Percentiles rank a stretch among this genome's conserved stretches.
Conservation (phyloP, 2,888 invertebrate species). For the Xestia sexstrigata region DNA sequence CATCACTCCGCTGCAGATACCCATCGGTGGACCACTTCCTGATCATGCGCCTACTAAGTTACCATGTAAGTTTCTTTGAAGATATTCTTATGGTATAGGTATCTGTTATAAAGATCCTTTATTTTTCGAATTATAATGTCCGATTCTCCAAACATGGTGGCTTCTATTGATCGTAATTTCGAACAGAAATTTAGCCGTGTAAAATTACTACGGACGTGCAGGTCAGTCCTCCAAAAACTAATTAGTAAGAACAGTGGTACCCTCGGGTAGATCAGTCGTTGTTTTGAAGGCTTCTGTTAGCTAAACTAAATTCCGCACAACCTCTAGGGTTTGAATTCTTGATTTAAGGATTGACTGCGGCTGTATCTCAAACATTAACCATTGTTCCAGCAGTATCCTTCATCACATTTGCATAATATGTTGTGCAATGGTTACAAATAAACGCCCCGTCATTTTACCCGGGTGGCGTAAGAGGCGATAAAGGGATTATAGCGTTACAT, state of each 20-base stretch:
- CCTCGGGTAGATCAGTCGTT: background rate
- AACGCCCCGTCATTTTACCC: constrained; percentile 32
- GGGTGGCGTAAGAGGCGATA: constrained; percentile 46
- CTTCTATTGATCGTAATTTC: background rate
- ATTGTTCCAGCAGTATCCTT: constrained; percentile 23
- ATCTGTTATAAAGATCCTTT: background rate
- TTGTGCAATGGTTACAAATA: constrained; percentile 53
- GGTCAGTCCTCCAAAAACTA: background rate
- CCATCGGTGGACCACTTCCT: constrained; percentile 97
- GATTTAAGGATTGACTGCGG: constrained; percentile 25
- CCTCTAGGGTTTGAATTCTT: background rate
- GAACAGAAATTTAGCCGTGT: background rate
- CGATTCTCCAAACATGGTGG: background rate
- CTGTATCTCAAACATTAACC: constrained; percentile 32
- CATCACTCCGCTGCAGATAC: constrained; percentile 99
- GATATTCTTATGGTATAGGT: background rate
- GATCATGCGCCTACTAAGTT: constrained; percentile 95
- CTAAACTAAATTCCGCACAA: background rate
- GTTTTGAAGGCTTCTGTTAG: constrained; percentile 1
- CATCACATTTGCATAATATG: constrained; percentile 63
- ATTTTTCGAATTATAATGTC: background rate
- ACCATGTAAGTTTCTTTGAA: constrained; percentile 81
- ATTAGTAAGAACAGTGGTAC: background rate
- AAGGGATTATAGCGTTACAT: constrained; percentile 55
- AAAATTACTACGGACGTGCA: background rate